These are phyloP conservation scores for Sitobion miscanthi DNA, from an alignment of 1,140 invertebrate species.

Conservation along the genomic window DNA sequence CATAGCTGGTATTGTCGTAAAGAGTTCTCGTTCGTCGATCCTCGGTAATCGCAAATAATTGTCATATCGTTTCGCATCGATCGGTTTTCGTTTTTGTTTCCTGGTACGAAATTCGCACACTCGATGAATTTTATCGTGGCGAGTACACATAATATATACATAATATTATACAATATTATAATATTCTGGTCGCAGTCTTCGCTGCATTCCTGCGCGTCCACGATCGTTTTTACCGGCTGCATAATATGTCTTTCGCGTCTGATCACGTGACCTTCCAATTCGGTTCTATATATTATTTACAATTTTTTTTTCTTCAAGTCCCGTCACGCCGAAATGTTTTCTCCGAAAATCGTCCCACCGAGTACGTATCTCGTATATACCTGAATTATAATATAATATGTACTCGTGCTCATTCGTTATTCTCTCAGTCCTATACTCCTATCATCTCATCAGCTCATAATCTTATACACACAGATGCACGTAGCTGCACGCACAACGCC, in stretches of 20 bases:
- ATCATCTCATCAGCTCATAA: not conserved
- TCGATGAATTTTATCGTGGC: not conserved
- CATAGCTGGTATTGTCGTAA: not conserved
- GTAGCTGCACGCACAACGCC: not conserved
- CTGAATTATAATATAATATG: not conserved
- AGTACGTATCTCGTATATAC: not conserved
- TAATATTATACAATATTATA: not conserved
- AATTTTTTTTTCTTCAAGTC: not conserved
- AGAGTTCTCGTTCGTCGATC: not conserved
- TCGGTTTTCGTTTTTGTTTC: not conserved
- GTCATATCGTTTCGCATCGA: not conserved
- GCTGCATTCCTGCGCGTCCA: not conserved
- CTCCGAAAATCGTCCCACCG: not conserved
- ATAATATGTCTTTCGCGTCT: not conserved
- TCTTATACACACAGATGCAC: not conserved
- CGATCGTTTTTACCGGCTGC: not conserved
- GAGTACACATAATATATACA: not conserved
- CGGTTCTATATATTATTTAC: not conserved
- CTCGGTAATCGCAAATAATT: not conserved
- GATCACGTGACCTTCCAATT: not conserved
- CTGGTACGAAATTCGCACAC: not conserved
- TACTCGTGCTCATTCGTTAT: not conserved
- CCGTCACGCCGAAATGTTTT: not conserved
- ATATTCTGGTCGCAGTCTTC: not conserved
- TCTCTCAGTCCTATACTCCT: not conserved